A percentile compares a stretch with the other conserved stretches of the same genome.
These are phyloP conservation scores for Brachionus sp. DNA, from an alignment of 1,140 invertebrate genomes.

Conservation along the genomic window DNA sequence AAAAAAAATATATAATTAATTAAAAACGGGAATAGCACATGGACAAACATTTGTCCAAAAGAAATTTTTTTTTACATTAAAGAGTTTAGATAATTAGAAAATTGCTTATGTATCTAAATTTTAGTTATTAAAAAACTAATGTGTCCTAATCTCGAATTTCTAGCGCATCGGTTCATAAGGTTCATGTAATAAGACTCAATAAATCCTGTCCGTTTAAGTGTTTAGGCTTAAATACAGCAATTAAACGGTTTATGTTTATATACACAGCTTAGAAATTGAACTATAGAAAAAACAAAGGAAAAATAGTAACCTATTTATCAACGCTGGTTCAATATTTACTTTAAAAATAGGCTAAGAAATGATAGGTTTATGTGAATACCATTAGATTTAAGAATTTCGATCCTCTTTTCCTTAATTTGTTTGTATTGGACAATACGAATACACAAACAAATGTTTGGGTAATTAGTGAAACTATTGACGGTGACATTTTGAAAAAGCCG, in stretches of 20 bases:
- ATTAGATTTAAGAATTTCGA: too few relatives aligned
- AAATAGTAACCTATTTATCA: slow-evolving; percentile 6
- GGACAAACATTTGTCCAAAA: too few relatives aligned
- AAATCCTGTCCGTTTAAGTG: neutral
- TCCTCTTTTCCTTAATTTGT: neutral
- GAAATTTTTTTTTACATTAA: neutral
- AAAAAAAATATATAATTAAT: too few relatives aligned
- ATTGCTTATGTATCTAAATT: neutral
- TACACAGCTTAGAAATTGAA: neutral
- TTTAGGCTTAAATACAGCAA: neutral
- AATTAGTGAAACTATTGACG: neutral
- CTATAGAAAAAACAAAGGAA: neutral
- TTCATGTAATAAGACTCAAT: neutral
- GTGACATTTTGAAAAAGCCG: neutral
- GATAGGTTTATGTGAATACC: slow-evolving; percentile 24
- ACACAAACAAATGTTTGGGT: neutral
- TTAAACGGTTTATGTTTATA: slow-evolving; percentile 3
- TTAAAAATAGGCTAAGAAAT: slow-evolving; percentile 31
- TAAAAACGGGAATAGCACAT: too few relatives aligned
- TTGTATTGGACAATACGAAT: slow-evolving; percentile 13
- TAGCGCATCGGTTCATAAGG: neutral
- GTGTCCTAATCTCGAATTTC: neutral
- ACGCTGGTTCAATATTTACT: slow-evolving; percentile 27
- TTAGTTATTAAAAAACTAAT: neutral
- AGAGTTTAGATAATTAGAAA: neutral